These are phyloP conservation scores for Dendroctonus ponderosae DNA, from an alignment of 1,140 invertebrate species.

Conservation along the genomic window DNA sequence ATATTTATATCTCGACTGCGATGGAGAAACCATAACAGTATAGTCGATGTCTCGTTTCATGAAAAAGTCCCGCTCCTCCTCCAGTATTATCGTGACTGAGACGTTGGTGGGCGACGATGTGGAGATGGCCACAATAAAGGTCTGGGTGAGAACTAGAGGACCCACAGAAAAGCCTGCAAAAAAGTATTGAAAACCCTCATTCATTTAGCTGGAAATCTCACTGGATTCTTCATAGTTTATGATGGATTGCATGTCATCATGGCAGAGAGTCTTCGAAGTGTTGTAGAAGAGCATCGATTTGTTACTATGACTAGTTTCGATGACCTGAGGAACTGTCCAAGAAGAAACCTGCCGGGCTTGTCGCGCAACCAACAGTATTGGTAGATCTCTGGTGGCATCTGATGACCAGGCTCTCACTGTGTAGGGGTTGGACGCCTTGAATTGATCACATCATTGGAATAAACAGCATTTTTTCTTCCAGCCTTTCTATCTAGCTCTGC, in stretches of 20 bases:
- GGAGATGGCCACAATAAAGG: constrained; percentile 61
- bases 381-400: constrained; percentile 23
- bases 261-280: constrained; percentile 66
- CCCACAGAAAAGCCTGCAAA: constrained; percentile 31
- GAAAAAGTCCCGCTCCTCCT: constrained; percentile 59
- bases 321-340: constrained; percentile 65
- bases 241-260: constrained; percentile 51
- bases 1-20: constrained; percentile 50
- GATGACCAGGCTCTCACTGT: constrained; percentile 38
- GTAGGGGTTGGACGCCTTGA: constrained; percentile 40
- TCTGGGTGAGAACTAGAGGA: constrained; percentile 37
- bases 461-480: background rate
- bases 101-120: constrained; percentile 57
- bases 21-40: constrained; percentile 51
- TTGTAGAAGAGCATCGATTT: constrained; percentile 55
- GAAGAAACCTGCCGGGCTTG: constrained; percentile 57
- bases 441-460: background rate
- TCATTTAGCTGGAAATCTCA: constrained; percentile 2
- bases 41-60: constrained; percentile 52
- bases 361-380: constrained; percentile 44
- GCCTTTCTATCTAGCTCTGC: background rate
- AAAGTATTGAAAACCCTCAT: constrained; percentile 1
- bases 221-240: constrained; percentile 16
- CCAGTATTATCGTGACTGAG: constrained; percentile 55
- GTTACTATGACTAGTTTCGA: constrained; percentile 52